Percentiles rank a stretch among this genome's conserved stretches.
Conservation (phyloP, 2,113 vertebrate species). For the Nycticryphes semicollaris region DNA sequence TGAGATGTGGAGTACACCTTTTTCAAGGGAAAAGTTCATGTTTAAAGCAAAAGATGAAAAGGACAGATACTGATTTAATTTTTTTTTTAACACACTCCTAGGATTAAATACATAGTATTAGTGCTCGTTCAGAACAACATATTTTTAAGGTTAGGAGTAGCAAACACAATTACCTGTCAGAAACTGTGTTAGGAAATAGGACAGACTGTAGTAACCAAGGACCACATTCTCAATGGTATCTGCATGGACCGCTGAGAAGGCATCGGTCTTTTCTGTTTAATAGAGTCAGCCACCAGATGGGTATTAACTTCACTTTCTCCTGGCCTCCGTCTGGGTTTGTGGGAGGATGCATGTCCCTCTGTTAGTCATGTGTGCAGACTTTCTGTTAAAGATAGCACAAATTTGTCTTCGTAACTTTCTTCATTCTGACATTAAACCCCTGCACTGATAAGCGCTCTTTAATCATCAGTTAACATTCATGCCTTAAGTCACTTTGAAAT, state of each 20-base stretch:
- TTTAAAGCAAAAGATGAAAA: not conserved
- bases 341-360: not conserved
- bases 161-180: not conserved
- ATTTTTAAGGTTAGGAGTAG: not conserved
- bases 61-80: not conserved
- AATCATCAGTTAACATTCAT: not conserved
- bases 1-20: not conserved
- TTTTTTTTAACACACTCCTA: not conserved
- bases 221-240: not conserved
- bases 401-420: not conserved
- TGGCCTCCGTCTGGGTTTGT: not conserved
- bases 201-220: not conserved
- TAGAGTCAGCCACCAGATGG: not conserved
- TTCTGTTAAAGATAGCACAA: not conserved
- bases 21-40: not conserved
- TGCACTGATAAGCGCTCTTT: not conserved
- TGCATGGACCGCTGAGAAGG: not conserved
- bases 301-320: not conserved
- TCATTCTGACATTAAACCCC: not conserved
- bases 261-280: not conserved
- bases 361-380: not conserved
- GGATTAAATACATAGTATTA: not conserved
- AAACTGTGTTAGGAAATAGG: not conserved
- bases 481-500: not conserved
- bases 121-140: not conserved